These are phyloP conservation scores for Taeniopygia guttata DNA, from an alignment of 2,797 vertebrate species.

Conservation along the genomic window DNA sequence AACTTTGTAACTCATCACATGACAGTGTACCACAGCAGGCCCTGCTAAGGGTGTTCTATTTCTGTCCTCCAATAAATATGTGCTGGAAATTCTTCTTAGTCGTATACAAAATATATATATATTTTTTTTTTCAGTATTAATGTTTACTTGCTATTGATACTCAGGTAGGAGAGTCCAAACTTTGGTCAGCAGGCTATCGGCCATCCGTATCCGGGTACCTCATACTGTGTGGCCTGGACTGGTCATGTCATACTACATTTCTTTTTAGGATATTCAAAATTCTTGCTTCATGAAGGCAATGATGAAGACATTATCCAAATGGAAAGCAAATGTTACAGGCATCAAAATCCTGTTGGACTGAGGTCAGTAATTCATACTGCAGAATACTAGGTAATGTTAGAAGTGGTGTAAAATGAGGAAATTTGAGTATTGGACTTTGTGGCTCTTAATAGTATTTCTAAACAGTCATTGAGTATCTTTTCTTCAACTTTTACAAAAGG, in stretches of 20 bases:
- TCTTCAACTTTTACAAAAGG: not conserved
- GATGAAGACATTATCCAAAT: not conserved
- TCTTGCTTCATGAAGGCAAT: not conserved
- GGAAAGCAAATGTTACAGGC: not conserved
- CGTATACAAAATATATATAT: not conserved
- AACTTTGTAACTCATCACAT: not conserved
- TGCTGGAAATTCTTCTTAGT: not conserved
- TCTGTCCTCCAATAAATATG: not conserved
- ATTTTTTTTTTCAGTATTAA: not conserved
- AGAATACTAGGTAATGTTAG: not conserved
- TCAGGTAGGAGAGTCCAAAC: not conserved
- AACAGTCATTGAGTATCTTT: not conserved
- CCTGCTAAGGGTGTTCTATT: not conserved
- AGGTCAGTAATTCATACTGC: not conserved
- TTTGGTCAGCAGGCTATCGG: not conserved
- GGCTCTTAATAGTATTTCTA: not conserved
- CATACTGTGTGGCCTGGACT: not conserved
- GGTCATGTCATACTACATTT: not conserved
- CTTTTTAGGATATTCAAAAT: not conserved
- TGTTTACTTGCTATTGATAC: not conserved
- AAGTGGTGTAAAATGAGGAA: not conserved
- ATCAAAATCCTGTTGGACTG: not conserved
- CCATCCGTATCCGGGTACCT: accelerated
- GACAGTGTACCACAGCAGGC: not conserved
- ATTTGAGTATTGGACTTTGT: not conserved